Evolutionary conservation across 1,140 invertebrate species (phyloP).

Genomic region (Sitobion miscanthi): DNA sequence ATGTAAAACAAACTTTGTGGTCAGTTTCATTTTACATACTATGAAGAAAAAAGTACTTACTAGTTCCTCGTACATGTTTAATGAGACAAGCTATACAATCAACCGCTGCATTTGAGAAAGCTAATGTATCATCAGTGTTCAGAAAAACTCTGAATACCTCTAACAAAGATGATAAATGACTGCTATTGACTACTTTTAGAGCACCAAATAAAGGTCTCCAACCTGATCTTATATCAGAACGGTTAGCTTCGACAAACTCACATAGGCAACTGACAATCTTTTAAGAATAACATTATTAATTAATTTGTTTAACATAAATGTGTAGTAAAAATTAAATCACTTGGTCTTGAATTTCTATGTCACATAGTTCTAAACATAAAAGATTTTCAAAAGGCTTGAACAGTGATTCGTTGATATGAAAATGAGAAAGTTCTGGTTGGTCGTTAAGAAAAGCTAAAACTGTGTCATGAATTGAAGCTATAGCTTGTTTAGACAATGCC

Average conservation of each 20-base stretch:
- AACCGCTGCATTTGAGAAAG: slow-evolving; percentile 91
- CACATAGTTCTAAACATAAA: slow-evolving; percentile 88
- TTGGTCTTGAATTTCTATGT: slow-evolving; percentile 87
- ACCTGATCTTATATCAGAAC: slow-evolving; percentile 88
- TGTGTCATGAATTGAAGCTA: slow-evolving; percentile 91
- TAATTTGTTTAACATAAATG: background rate
- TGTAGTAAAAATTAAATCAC: slow-evolving; percentile 63
- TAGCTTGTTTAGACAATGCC: slow-evolving; percentile 87
- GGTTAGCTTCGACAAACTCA: slow-evolving; percentile 92
- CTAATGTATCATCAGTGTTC: slow-evolving; percentile 87
- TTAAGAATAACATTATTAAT: slow-evolving; percentile 45
- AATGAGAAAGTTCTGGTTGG: slow-evolving; percentile 86
- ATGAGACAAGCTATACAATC: slow-evolving; percentile 91
- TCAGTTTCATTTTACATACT: background rate
- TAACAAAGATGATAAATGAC: slow-evolving; percentile 75
- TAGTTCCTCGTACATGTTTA: slow-evolving; percentile 69
- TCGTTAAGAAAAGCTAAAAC: slow-evolving; percentile 87
- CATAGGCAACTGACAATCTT: slow-evolving; percentile 94
- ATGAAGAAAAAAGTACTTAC: slow-evolving; percentile 60
- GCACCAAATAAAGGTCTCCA: slow-evolving; percentile 93
- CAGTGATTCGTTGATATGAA: slow-evolving; percentile 93
- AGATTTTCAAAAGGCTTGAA: slow-evolving; percentile 96
- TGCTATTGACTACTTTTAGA: slow-evolving; percentile 78
- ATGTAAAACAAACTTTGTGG: background rate
- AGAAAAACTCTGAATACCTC: slow-evolving; percentile 94